These are phyloP conservation scores for Avahi laniger DNA, from an alignment of 2,797 vertebrate genomes.

Conservation along the genomic window DNA sequence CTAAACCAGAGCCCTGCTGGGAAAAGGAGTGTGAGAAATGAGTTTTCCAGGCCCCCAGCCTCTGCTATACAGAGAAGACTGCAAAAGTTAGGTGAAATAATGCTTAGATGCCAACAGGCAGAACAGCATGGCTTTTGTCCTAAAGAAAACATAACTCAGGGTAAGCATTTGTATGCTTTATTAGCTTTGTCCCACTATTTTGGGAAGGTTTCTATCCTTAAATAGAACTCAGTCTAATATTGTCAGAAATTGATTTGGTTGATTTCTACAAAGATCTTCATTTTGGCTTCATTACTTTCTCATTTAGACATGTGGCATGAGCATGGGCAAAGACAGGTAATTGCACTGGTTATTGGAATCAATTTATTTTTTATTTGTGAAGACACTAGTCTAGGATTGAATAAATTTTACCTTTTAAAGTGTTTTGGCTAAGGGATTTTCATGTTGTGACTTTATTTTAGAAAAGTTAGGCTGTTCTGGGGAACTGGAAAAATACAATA, in stretches of 20 bases:
- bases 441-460: background rate
- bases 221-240: background rate
- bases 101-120: background rate
- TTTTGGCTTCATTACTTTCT: constrained; percentile 31
- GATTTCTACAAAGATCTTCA: background rate
- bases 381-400: background rate
- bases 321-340: background rate
- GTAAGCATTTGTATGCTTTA: background rate
- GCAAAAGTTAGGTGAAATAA: background rate
- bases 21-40: background rate
- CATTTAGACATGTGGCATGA: background rate
- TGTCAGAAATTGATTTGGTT: background rate
- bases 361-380: constrained; percentile 37
- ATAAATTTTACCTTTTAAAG: constrained; percentile 15
- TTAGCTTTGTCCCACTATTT: background rate
- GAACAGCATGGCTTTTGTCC: background rate
- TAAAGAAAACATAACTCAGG: background rate
- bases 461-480: background rate
- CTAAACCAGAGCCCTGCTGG: background rate
- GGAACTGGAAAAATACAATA: background rate
- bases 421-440: background rate
- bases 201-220: background rate
- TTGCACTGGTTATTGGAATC: background rate
- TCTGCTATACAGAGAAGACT: background rate
- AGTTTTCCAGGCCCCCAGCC: background rate